A percentile compares a stretch with the other conserved stretches of the same genome.
These are phyloP conservation scores for Hirtodrosophila duncani DNA, from an alignment of 2,888 invertebrate genomes.

Conservation along the genomic window DNA sequence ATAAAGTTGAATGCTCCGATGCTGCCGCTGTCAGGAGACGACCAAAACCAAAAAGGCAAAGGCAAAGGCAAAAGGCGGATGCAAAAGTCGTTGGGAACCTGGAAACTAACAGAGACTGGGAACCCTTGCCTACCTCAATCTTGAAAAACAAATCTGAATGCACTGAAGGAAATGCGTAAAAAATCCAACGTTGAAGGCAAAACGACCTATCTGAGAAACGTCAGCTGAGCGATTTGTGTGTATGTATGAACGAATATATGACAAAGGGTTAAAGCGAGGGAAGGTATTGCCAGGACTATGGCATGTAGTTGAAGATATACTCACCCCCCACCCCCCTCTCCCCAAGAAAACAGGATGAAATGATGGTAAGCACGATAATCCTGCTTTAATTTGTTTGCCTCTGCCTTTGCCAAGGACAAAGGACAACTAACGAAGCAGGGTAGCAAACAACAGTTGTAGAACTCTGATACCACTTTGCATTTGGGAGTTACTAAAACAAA, in stretches of 20 bases:
- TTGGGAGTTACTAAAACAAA: conserved; percentile 7
- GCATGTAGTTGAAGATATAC: conserved; percentile 5
- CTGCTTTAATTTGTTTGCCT: conserved; percentile 62
- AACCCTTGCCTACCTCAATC: conserved; percentile 61
- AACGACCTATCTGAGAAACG: conserved; percentile 60
- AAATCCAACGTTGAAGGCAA: conserved; percentile 13
- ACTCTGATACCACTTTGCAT: conserved; percentile 21
- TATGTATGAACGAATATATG: conserved; percentile 13
- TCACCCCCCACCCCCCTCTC: conserved; percentile 13
- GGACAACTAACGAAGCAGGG: conserved; percentile 6
- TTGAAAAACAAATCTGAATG: conserved; percentile 54
- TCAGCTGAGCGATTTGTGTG: conserved; percentile 72
- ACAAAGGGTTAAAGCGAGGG: conserved; percentile 39
- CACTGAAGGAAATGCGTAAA: conserved; percentile 25
- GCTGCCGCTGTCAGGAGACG: too few relatives aligned
- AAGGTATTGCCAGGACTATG: background rate
- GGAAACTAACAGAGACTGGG: conserved; percentile 20
- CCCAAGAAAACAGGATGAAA: conserved; percentile 43
- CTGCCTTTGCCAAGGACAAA: conserved; percentile 35
- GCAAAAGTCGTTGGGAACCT: conserved; percentile 69
- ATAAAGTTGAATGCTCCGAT: conserved; percentile 70
- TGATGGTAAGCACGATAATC: conserved; percentile 56
- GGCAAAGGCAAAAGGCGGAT: conserved; percentile 70
- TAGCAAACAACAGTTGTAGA: conserved; percentile 3
- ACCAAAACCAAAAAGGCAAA: conserved; percentile 16